These are phyloP conservation scores for Scaeva pyrastri DNA, from an alignment of 2,888 invertebrate species.

Conservation along the genomic window DNA sequence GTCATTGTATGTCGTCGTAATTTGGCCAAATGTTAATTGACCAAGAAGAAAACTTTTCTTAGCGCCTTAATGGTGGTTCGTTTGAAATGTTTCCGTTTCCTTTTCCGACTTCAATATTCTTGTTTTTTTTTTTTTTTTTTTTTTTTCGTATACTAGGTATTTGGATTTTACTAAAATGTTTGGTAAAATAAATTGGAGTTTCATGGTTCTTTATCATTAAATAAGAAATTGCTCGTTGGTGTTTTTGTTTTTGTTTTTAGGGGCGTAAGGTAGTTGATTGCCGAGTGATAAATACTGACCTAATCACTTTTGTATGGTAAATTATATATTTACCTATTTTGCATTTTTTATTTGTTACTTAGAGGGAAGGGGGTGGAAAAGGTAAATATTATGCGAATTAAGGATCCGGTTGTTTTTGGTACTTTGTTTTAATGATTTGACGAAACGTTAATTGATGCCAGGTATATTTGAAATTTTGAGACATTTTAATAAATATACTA, in stretches of 20 bases:
- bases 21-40: background rate
- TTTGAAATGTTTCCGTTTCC: conserved; percentile 25
- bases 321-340: background rate
- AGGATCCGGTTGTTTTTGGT: background rate
- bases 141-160: background rate
- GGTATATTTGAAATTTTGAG: background rate
- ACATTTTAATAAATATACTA: background rate
- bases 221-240: conserved; percentile 7
- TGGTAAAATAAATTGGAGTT: conserved; percentile 10
- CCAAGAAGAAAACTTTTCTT: conserved; percentile 1
- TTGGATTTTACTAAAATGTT: conserved; percentile 9
- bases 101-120: background rate
- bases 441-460: background rate
- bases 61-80: conserved; percentile 2
- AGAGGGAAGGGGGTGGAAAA: background rate
- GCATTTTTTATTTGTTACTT: background rate
- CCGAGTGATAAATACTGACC: conserved; percentile 20
- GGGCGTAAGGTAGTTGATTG: background rate
- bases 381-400: background rate
- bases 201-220: conserved; percentile 25
- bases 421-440: background rate
- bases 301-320: conserved; percentile 21
- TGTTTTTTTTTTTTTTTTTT: background rate
- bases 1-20: background rate
- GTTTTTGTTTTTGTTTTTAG: background rate